A percentile compares a stretch with the other conserved stretches of the same genome.
Conservation (phyloP, 1,140 invertebrate genomes). For the Planococcus citri region DNA sequence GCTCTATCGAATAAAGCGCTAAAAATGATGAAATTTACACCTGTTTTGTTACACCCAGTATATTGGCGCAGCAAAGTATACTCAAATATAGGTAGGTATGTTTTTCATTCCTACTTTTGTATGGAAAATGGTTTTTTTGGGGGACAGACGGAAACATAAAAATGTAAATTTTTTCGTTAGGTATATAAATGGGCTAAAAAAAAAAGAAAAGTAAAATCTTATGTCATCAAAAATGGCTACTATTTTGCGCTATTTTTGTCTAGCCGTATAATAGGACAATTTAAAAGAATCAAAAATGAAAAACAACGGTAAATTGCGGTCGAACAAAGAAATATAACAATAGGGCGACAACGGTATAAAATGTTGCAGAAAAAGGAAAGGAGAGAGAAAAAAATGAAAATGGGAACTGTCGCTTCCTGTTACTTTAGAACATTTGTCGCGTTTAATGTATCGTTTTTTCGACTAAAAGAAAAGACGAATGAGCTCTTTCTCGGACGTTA, state of each 20-base stretch:
- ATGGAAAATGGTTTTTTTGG: no score
- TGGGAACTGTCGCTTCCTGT: conserved; percentile 1
- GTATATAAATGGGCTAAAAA: no score
- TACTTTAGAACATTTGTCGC: conserved; percentile 3
- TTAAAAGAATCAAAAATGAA: not conserved
- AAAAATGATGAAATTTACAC: no score
- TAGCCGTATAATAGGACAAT: not conserved
- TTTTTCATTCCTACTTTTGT: no score
- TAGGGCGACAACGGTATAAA: not conserved
- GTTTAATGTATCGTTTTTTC: not conserved
- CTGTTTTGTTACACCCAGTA: no score
- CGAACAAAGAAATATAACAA: conserved; percentile 3
- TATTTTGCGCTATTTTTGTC: not conserved
- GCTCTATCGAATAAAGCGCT: no score
- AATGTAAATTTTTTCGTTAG: no score
- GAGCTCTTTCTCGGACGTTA: not conserved
- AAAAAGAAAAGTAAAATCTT: no score
- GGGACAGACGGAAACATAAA: no score
- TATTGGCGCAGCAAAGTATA: no score
- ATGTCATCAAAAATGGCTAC: not conserved
- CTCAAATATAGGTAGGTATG: no score
- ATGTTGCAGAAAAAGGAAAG: not conserved
- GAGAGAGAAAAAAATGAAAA: conserved; percentile 8
- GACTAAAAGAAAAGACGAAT: not conserved
- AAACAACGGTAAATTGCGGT: not conserved